Evolutionary conservation across 2,113 vertebrate species (phyloP), one percentile per base, ranked within the genome.

Genomic region (Morone saxatilis): DNA sequence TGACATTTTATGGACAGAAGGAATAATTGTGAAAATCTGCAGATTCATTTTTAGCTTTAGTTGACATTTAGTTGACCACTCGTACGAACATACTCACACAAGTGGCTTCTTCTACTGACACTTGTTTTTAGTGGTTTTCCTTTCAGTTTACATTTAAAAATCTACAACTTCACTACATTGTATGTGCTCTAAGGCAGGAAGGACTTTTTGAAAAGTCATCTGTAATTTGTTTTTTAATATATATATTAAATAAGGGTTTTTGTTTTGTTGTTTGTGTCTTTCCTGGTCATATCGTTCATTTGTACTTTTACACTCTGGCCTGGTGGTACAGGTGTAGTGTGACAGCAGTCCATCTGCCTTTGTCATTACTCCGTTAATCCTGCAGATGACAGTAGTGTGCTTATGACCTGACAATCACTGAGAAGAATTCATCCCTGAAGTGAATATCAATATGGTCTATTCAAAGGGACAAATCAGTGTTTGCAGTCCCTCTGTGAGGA

Each of bases 361-460:
- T 90, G 81, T 70, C 57, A 76, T 87, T 84, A 31, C 82, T 72
- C 7, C 5, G 72, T 50, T 62, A 17, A n/a, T 84, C 90, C 92
- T 91, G 89, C 83, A 92, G 92, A 78, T 84, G 90, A 84, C 92
- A 91, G 87, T 53, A 85, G 82, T n/a, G 84, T 78, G 67, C 85
- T 76, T 75, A 86, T 50, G 45, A 71, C 66, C 54, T 81, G 68
- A 47, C 66, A 84, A 53, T 80, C 53, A 77, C 31, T 1, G 54
- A 53, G 4, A 54, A 31, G 41, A 6, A 6, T 17, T 36, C 17
- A 7, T 16, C 13, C 1, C 22, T 0, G 19, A 40, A 71, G 25
- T 47, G 3, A 54, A 11, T 14, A 9, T 61, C 7, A 36, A 22
- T 50, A 14, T 6, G 17, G 14, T 56, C 14, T 48, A 7, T 19